phyloP scores from a whole-genome alignment of 2,797 vertebrate species.

The Champsocephalus esox region DNA sequence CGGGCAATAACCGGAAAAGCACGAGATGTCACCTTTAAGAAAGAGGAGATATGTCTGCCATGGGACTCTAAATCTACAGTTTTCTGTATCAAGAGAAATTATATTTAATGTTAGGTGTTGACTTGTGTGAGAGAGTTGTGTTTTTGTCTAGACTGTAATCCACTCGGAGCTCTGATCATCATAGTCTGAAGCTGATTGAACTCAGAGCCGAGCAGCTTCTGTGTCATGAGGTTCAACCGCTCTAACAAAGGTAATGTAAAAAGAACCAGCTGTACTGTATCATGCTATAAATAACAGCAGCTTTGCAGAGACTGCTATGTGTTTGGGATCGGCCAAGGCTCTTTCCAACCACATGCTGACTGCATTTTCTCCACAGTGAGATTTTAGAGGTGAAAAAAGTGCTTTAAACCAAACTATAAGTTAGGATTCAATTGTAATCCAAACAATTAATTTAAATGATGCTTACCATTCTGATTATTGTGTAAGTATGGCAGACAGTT shows the following conservation, averaged over 20 bases:
- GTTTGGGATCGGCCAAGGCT: slow-evolving; percentile 34
- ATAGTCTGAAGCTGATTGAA: slow-evolving; percentile 14
- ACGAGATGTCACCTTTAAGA: not conserved
- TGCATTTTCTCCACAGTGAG: not conserved
- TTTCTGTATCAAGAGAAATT: slow-evolving; percentile 19
- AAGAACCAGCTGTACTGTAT: slow-evolving; percentile 35
- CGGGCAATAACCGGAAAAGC: too few relatives aligned
- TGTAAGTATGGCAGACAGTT: not conserved
- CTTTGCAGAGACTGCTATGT: slow-evolving; percentile 38
- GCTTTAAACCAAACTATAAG: slow-evolving; percentile 6
- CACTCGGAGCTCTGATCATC: slow-evolving; percentile 15
- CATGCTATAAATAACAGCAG: slow-evolving; percentile 68
- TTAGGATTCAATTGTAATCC: not conserved
- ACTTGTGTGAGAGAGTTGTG: not conserved
- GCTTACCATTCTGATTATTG: slow-evolving; percentile 1
- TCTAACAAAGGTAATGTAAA: slow-evolving; percentile 41
- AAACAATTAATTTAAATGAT: not conserved
- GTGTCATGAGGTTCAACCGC: slow-evolving; percentile 59
- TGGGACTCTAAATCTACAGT: not conserved
- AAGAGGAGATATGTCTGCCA: not conserved
- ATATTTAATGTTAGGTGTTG: not conserved
- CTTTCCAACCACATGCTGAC: slow-evolving; percentile 38
- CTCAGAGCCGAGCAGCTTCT: slow-evolving; percentile 37
- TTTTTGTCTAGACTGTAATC: not conserved
- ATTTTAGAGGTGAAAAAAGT: slow-evolving; percentile 9